phyloP scores from a whole-genome alignment of 2,797 vertebrate genomes.

The Leptatherina wallacei region DNA sequence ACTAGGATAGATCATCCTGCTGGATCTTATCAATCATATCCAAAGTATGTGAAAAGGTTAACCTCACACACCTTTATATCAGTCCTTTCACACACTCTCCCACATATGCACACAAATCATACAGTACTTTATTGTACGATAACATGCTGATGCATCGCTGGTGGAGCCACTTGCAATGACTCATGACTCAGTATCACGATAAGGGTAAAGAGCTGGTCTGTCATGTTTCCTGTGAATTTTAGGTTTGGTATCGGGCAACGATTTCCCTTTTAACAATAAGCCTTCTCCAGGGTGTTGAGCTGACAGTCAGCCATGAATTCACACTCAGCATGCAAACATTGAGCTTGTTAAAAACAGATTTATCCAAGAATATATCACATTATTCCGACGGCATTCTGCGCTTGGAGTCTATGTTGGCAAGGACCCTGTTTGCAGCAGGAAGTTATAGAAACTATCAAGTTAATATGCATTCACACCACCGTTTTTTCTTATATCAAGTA shows the following conservation, averaged over 20 bases:
- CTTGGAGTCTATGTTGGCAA: not conserved
- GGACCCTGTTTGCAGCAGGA: not conserved
- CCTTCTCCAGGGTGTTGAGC: not conserved
- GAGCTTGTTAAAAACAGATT: not conserved
- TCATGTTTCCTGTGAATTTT: not conserved
- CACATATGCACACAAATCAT: constrained; percentile 28
- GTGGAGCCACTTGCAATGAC: not conserved
- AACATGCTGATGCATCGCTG: not conserved
- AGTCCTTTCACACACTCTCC: constrained; percentile 27
- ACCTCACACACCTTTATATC: constrained; percentile 59
- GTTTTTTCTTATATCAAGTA: not conserved
- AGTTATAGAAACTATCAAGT: not conserved
- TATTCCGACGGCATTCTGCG: not conserved
- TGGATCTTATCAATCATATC: constrained; percentile 75
- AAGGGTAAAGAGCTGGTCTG: not conserved
- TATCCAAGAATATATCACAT: not conserved
- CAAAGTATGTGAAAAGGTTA: constrained; percentile 61
- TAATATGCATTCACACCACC: not conserved
- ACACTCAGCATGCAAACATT: not conserved
- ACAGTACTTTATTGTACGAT: constrained; percentile 17
- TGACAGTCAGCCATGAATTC: not conserved
- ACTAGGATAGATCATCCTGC: constrained; percentile 70
- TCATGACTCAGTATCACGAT: not conserved
- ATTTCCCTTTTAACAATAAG: not conserved
- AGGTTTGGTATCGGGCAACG: not conserved